These are phyloP conservation scores for Drosophila insularis DNA, from an alignment of 1,140 invertebrate species.

Conservation along the genomic window DNA sequence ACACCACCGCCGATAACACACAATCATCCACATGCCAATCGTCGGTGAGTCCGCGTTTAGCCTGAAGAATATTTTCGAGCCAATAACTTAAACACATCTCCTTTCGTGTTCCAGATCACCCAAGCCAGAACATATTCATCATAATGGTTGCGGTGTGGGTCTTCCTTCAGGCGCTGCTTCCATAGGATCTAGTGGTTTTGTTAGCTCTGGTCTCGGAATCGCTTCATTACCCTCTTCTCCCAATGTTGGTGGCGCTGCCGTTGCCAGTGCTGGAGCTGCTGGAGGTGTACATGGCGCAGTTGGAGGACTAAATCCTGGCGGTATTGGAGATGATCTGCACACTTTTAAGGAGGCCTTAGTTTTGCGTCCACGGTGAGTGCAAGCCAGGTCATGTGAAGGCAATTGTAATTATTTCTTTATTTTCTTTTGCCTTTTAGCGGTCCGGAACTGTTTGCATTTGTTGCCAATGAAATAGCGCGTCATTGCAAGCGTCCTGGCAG, in stretches of 20 bases:
- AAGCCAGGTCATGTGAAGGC: neutral
- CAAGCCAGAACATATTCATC: conserved; percentile 70
- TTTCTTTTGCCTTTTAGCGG: conserved; percentile 57
- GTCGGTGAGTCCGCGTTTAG: conserved; percentile 76
- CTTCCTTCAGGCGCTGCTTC: conserved; percentile 3
- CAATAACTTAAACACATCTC: neutral
- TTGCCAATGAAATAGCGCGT: conserved; percentile 89
- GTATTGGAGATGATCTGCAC: conserved; percentile 84
- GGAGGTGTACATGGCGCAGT: conserved; percentile 28
- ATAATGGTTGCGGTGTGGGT: conserved; percentile 35
- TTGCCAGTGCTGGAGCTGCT: too few species aligned
- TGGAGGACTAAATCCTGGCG: conserved; percentile 22
- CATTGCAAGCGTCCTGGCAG: conserved; percentile 89
- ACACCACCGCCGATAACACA: conserved; percentile 85
- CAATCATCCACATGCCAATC: conserved; percentile 82
- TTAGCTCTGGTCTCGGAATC: conserved; percentile 51
- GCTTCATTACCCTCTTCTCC: conserved; percentile 28
- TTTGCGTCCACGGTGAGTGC: conserved; percentile 83
- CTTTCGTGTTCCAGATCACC: conserved; percentile 50
- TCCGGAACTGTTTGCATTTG: conserved; percentile 89
- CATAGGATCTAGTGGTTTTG: conserved; percentile 44
- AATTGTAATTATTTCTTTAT: neutral
- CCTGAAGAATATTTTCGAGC: neutral
- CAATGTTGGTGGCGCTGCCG: conserved; percentile 7
- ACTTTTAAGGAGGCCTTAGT: conserved; percentile 91